Evolutionary conservation across 2,888 invertebrate species (phyloP), one percentile per base, ranked within the genome.

Genomic region (Andrena hattorfiana): DNA sequence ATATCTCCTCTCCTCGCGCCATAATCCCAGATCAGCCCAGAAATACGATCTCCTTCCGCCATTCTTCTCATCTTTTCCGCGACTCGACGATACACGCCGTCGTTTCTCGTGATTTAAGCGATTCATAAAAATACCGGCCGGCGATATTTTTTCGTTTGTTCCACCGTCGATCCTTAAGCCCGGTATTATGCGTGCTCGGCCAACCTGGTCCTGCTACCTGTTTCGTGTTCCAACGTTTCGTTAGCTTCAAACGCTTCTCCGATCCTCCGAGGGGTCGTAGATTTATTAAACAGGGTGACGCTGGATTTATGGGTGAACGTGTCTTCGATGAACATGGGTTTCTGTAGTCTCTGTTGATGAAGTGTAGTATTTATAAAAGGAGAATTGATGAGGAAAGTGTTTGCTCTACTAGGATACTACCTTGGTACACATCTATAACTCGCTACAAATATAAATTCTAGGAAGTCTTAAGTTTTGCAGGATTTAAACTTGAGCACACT

Each of bases 1-100:
- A 79, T 68, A 54, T 71, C 68, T 26, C 70, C 64, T 75, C 71
- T 71, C 77, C 59, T 78, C 72, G 67, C 74, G 23, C 81, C 80
- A 77, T 86, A 86, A 89, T 90, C 83, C 87, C 79, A 84, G 84
- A 86, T 87, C 88, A 88, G 78, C 84, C 81, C 32, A 54, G 73
- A 84, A 76, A 68, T 74, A 62, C 66, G 81, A 79, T 82, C 54
- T 30, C 74, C 64, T 60, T 72, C 42, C 72, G 32, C 75, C 68
- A 48, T 78, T 68, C 75, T 71, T 75, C 74, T 62, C 70, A 66
- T 62, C 73, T 76, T 74, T 75, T 63, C 42, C 64, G 56, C 16
- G 66, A 69, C 48, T 72, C 49, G 28, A 54, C 70, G 69, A 70
- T 69, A 68, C 77, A 56, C 77, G 56, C 7, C 30, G 35, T 28